Evolutionary conservation across 2,113 vertebrate genomes (phyloP), one percentile per base, ranked within the genome.

Genomic region (Platysternon megacephalum): DNA sequence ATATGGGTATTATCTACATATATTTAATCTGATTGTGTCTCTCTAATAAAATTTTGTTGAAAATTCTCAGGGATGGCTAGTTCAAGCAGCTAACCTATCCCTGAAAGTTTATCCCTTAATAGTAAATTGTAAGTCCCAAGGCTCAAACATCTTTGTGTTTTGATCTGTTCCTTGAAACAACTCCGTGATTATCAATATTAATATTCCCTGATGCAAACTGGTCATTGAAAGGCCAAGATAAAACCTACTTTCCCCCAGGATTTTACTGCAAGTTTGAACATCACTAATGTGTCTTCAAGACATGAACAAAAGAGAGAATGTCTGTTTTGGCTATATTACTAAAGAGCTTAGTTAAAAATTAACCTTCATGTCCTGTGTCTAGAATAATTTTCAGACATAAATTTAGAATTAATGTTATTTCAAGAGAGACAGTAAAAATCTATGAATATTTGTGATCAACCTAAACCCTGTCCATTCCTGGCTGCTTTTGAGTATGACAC

Each of bases 181-280:
- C 32, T 85, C 8, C 89, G 58, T 88, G 87, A 88, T 97, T 87
- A 96, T 97, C 90, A 95, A 91, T 96, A 97, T 92, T 96, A 97
- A 97, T 90, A 97, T 87, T 85, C n/a, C 65, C 92, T 93, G 87
- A 86, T 97, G 88, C 93, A 83, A 92, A 82, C 87, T 8, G 56
- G 93, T 88, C 96, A 95, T 49, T 74, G 85, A 8, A 95, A 95
- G 93, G 84, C 79, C 56, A 88, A 91, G 88, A 95, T 72, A 84
- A 95, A 96, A 86, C 28, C 72, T 13, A 80, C 61, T 93, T 92
- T 84, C 16, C 81, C 22, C 91, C 61, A 85, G 74, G 92, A 86
- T 95, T 97, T 97, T 91, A 95, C 74, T 94, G 79, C 85, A 97
- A 88, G 96, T 91, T 35, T 84, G 93, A 96, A 74, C 86, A 94